These are phyloP conservation scores for Anomalospiza imberbis DNA, from an alignment of 2,797 vertebrate species.

Conservation along the genomic window DNA sequence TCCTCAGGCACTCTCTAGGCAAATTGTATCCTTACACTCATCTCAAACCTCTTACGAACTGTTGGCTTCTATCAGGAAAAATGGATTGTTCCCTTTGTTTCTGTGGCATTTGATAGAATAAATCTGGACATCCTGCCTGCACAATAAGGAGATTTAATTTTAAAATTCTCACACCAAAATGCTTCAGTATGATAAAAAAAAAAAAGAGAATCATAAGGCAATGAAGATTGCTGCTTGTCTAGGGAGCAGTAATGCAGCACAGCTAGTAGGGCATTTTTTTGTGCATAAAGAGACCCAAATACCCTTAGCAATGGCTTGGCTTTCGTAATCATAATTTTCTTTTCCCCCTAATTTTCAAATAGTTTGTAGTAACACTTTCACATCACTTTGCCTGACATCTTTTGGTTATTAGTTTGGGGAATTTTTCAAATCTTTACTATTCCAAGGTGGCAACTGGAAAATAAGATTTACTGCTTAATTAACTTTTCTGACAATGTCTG, in stretches of 20 bases:
- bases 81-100: conserved; percentile 92
- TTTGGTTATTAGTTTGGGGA: not conserved
- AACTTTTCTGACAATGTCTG: not conserved
- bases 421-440: not conserved
- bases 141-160: conserved; percentile 77
- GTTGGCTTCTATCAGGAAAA: conserved; percentile 91
- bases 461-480: conserved; percentile 20
- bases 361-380: conserved; percentile 2
- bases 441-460: not conserved
- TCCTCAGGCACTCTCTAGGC: conserved; percentile 97
- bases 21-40: conserved; percentile 95
- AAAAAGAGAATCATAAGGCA: conserved; percentile 52
- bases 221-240: conserved; percentile 66
- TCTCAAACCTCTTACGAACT: conserved; percentile 93
- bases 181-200: conserved; percentile 71
- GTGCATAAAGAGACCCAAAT: conserved; percentile 54
- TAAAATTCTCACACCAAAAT: conserved; percentile 74
- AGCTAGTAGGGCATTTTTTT: conserved; percentile 44
- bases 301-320: conserved; percentile 45
- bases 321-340: conserved; percentile 45
- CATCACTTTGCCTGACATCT: not conserved
- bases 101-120: conserved; percentile 80
- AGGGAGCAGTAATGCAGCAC: conserved; percentile 53
- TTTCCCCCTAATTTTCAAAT: conserved; percentile 40
- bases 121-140: conserved; percentile 76